These are phyloP conservation scores for Folsomia manolachei DNA, from an alignment of 2,888 invertebrate species.

Conservation along the genomic window DNA sequence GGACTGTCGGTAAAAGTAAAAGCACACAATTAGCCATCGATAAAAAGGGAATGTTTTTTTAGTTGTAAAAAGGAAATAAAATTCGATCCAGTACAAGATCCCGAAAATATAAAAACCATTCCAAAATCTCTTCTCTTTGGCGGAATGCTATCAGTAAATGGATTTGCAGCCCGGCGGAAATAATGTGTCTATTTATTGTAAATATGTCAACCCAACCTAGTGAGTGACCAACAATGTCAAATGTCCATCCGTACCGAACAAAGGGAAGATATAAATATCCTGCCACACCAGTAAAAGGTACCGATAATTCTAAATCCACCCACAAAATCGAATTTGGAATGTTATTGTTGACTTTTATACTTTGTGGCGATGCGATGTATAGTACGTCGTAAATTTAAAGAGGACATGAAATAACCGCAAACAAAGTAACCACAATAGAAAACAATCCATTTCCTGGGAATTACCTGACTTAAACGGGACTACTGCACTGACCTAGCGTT, in stretches of 20 bases:
- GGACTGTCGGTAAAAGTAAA: background rate
- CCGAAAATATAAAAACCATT: background rate
- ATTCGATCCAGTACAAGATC: background rate
- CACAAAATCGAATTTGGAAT: background rate
- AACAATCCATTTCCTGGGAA: background rate
- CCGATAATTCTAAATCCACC: background rate
- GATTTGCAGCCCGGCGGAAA: slow-evolving; percentile 9
- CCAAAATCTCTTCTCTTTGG: background rate
- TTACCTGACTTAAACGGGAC: background rate
- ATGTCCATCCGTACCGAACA: background rate
- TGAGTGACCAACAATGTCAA: background rate
- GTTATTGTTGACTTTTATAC: background rate
- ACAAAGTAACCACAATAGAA: background rate
- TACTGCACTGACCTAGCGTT: no score
- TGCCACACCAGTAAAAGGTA: background rate
- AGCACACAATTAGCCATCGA: no score
- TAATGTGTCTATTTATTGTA: slow-evolving; percentile 18
- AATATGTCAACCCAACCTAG: slow-evolving; percentile 9
- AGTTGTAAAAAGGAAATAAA: background rate
- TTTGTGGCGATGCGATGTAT: background rate
- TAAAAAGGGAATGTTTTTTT: background rate
- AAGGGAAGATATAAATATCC: background rate
- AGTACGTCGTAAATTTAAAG: background rate
- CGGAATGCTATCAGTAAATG: background rate
- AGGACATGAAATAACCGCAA: background rate